Base-by-base conservation (phyloP, 2,888 invertebrate genomes). In the Drosophila suboccidentalis region DNA sequence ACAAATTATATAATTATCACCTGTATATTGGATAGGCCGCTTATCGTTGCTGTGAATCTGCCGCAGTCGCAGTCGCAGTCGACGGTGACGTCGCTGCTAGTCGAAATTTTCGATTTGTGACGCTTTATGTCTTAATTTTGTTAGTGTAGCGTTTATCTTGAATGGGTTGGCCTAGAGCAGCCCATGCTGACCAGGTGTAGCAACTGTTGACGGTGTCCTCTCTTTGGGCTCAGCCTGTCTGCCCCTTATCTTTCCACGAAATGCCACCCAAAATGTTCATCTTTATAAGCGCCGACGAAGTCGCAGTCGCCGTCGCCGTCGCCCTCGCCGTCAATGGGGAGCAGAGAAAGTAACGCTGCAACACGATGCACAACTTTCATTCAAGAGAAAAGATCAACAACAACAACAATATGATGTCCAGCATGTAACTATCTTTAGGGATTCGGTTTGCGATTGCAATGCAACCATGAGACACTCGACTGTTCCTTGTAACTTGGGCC, bases 1-100 rank as follows among this genome's bases (percentile, higher is more conserved):
- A 90, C 90, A 91, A 91, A 91, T 91, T 91, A 91, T 86, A 87
- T 91, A 90, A 91, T 91, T 91, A 91, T 91, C 90, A 91, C 91
- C 90, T 91, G 89, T 89, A 82, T 78, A 89, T 86, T 82, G 82
- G 82, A 78, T 83, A 87, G 82, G 82, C 82, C 82, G 90, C 90
- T 90, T 89, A 91, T 91, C 91, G 78, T 50, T 68, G 80, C 86
- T 82, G 75, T 78, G 79, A 80, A 89, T 91, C 90, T 86, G 87
- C 75, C 75, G 76, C 61, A 19, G 71, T 69, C 61, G 43, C 29
- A 4, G 66, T 46, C 65, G 54, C 44, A 2, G 58, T 39, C 51
- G 29, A 13, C 8, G 67, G 26, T 39, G 34, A 10, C 49, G 44
- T 46, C 53, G 68, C 69, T 61, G 82, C 78, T 80, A 82, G 81